Conservation (phyloP, 2,888 invertebrate species). For the Ophion obscuratus region DNA sequence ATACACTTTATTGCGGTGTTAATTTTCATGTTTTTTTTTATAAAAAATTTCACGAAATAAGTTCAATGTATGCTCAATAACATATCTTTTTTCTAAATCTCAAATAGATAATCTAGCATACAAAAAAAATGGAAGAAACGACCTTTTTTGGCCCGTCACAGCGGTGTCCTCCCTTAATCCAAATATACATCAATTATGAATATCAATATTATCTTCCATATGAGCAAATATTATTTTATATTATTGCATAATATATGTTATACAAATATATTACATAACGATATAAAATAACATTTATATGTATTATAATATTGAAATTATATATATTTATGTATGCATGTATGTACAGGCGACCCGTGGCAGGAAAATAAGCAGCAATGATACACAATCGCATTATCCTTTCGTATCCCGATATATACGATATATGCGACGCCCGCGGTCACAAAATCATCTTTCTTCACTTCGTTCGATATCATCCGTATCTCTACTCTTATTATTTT, state of each 20-base stretch:
- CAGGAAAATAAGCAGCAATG: not conserved
- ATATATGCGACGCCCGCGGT: slow-evolving; percentile 50
- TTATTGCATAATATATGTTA: not conserved
- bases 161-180: not conserved
- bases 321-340: not conserved
- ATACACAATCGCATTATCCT: slow-evolving; percentile 41
- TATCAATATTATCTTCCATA: not conserved
- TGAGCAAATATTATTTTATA: not conserved
- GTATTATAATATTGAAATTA: not conserved
- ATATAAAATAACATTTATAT: not conserved
- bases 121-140: too few relatives aligned
- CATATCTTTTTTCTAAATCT: too few relatives aligned
- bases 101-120: too few relatives aligned
- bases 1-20: too few relatives aligned
- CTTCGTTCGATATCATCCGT: slow-evolving; percentile 50
- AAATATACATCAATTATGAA: not conserved
- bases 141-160: too few relatives aligned
- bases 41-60: too few relatives aligned
- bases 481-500: slow-evolving; percentile 21
- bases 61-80: too few relatives aligned
- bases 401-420: slow-evolving; percentile 34
- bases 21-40: too few relatives aligned
- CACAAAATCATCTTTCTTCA: slow-evolving; percentile 38
- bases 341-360: not conserved
- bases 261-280: not conserved